Evolutionary conservation across 2,888 invertebrate genomes (phyloP), one percentile per base, ranked within the genome.

Genomic region (Phengaris arion): DNA sequence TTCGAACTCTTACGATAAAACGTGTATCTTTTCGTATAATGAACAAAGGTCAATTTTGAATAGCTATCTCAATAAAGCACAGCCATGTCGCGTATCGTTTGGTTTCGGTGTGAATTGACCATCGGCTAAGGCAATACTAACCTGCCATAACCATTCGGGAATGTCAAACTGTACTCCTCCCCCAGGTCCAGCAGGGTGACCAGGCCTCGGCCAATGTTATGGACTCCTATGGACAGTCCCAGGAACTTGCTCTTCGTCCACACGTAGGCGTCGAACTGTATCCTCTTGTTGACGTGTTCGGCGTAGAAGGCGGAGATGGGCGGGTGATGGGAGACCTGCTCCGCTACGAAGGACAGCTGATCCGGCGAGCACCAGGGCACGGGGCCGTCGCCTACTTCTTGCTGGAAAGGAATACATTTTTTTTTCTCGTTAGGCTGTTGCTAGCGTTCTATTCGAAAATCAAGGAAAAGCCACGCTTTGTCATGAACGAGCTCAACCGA

Each of bases 221-320:
- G 98, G 0, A 98, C 98, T n/a, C 99, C 99, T 82, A 98, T 97
- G 12, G 99, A 99, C 45, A 99, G 94, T 0, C 99, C 99, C 45
- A 99, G 95, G 93, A 99, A 99, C 94, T 99, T 99, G 84, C 99
- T 99, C 92, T 99, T 99, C 7, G 99, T 99, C 97, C 99, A 99
- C 74, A 99, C 98, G 91, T 98, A 98, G 8, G 99, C 99, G 84
- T 98, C 97, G 89, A 99, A 97, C 84, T 93, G 99, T 96, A 99
- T 98, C 82, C 96, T 95, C 86, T 98, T 98, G 85, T 96, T 96
- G 81, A 95, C 96, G 92, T 99, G 98, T 89, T 99, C 99, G 35
- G 99, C 99, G 94, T 99, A 99, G 94, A 99, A 99, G 48, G 99
- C 99, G 76, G 99, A 99, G 84, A 99, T 98, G 80, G 99, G 99